Base-by-base conservation (phyloP, 1,140 invertebrate genomes). In the Nasonia longicornis region DNA sequence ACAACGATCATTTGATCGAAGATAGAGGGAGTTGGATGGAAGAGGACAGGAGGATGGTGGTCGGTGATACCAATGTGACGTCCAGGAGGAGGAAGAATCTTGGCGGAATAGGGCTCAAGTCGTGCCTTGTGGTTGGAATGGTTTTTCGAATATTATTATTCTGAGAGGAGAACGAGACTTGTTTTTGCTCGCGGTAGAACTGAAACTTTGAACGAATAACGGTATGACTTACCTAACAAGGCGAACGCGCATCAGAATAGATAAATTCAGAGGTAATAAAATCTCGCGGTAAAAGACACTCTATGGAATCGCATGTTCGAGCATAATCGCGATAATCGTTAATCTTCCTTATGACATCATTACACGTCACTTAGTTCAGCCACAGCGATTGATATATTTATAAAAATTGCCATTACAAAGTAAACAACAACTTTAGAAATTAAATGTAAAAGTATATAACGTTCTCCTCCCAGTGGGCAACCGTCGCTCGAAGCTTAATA, bases 71-170 rank as follows among this genome's bases (percentile, higher is more conserved):
- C 0, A 48, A 80, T 0, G 35, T 82, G 0, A 52, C 84, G 2
- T 88, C 88, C 0, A 84, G 81, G 22, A 83, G 88, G 29, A 82
- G 88, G 66, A 74, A 48, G 29, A 63, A 89, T 77, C 85, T 89
- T 2, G 83, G 67, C 3, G 69, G 52, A n/a, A 89, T 85, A 0
- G 71, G 48, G 0, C 73, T 89, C 1, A 88, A 85, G 66, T 86
- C 88, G 3, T 85, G 84, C 75, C 73, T 89, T 12, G 88, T 89
- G 86, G 88, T 89, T 83, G 75, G 71, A 77, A 64, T 38, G 6
- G n/a, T 26, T 26, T 72, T 48, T 58, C 16, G 7, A 64, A 35
- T 35, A 35, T 16, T 35, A 10, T 8, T 8, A 72, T 42, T 14
- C 31, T 69, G 26, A 69, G 12, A 31, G 4, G 66, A 69, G 14